Base-by-base conservation (phyloP, 2,113 vertebrate species). In the Salvelinus fontinalis region DNA sequence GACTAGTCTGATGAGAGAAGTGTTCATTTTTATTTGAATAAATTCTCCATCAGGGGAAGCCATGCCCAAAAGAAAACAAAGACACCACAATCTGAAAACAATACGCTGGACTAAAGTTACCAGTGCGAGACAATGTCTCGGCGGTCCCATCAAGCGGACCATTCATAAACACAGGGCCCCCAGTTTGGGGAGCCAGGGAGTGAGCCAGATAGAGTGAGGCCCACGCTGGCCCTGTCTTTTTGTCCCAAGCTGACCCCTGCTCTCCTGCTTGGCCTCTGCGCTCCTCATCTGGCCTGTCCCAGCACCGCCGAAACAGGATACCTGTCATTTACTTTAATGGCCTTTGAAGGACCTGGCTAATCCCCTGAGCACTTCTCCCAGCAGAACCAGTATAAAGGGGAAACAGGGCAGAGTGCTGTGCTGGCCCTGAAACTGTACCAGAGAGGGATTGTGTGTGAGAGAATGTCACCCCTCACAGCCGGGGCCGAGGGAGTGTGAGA, bases 281-380 rank as follows among this genome's bases (percentile, higher is more conserved):
- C 86, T 90, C 92, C 92, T 93, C 90, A 93, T 92, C 93, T 93
- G 91, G 90, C 89, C 91, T 79, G 85, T 94, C 87, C 92, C 89
- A 90, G 89, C 88, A 73, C 86, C 84, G 78, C 85, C 84, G 93
- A 92, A 94, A 94, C 83, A 79, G 85, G 92, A 94, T 93, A 94
- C 92, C 93, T 93, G 92, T 93, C 92, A 94, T 93, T 94, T 92
- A 89, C 91, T 93, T 91, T 93, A 93, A 94, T 93, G 92, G 91
- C 91, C 92, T 92, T 94, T 93, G 89, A 92, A 93, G 91, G 92
- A 91, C 91, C 92, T 90, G 91, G 90, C 89, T 92, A 92, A 93
- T 93, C 93, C 93, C 91, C 79, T 87, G 90, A 93, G 92, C 84
- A 70, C 87, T 88, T 91, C 92, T 94, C 91, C 91, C 88, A 82